Percentiles rank a stretch among this genome's conserved stretches.
Conservation (phyloP, 2,888 invertebrate species). For the Drosophila phalerata region DNA sequence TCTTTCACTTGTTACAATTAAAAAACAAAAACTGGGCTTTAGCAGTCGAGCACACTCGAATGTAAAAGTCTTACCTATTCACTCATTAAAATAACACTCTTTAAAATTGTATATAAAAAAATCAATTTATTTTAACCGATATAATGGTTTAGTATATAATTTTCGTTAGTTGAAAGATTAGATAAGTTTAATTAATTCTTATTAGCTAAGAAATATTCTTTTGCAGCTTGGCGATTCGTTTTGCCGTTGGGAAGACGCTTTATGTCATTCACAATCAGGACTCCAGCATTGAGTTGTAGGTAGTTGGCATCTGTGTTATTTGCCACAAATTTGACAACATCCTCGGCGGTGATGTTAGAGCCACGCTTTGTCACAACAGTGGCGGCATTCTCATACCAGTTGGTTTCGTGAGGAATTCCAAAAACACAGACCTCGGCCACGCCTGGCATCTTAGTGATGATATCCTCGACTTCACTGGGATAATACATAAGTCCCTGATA, state of each 20-base stretch:
- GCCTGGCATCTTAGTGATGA: constrained; percentile 63
- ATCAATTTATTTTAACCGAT: neutral
- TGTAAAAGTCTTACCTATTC: no score
- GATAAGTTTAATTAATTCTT: neutral
- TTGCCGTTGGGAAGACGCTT: constrained; percentile 65
- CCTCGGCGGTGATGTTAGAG: constrained; percentile 36
- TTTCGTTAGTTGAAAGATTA: neutral
- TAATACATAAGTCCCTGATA: constrained; percentile 69
- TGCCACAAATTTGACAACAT: constrained; percentile 53
- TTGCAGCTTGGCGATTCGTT: constrained; percentile 51
- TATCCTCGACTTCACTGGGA: constrained; percentile 74
- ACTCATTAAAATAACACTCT: no score
- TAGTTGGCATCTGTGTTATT: constrained; percentile 36
- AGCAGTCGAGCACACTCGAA: no score
- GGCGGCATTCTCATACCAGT: constrained; percentile 71
- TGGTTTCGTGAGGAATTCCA: constrained; percentile 60
- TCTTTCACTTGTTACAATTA: no score
- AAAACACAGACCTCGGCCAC: constrained; percentile 75
- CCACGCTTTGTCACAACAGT: constrained; percentile 54
- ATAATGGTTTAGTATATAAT: neutral
- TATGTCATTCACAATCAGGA: constrained; percentile 55
- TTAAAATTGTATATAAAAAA: no score
- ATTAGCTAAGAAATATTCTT: constrained; percentile 37
- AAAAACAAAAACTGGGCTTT: no score
- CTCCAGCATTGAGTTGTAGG: constrained; percentile 62